Base-by-base conservation (phyloP, 2,797 vertebrate species). In the Podargus strigoides region DNA sequence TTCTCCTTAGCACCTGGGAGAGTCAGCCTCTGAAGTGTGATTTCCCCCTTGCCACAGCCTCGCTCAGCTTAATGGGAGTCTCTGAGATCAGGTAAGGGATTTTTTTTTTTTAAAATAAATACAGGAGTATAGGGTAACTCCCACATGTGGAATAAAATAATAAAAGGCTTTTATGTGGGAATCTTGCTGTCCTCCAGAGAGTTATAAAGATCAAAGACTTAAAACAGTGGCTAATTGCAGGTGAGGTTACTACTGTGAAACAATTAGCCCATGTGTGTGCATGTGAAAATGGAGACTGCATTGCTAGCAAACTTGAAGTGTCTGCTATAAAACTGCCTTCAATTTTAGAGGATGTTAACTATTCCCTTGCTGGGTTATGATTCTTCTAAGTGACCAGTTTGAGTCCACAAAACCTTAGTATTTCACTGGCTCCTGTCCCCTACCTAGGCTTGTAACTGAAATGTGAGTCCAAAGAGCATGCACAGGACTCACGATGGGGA, bases 161-260 rank as follows among this genome's bases (percentile, higher is more conserved):
- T 92, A 68, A 80, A 86, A 49, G 4, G 30, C 85, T 95, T 96
- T 94, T 83, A 93, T 96, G 95, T 95, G 95, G 94, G 85, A 95
- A 96, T 87, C 39, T 58, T 86, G 77, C 91, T 91, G 83, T 96
- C 94, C 85, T 95, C 77, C 93, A 49, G 56, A 94, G 74, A 88
- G 67, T 63, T 94, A 49, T 20, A 80, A 87, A 95, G 89, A 97
- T 96, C 94, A 96, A 96, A 97, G 96, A 7, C 89, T 79, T 84
- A 27, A 82, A 92, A n/a, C 37, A 79, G 67, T 87, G 87, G 86
- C 81, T 97, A 96, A 96, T 96, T 96, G 95, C 60, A 93, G 91
- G 87, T 80, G 85, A 94, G 95, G 94, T 94, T 96, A 64, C 56
- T 74, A 42, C 94, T 83, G 77, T 89, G 91, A 91, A 97, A 90